Percentiles rank a stretch among this genome's conserved stretches.
Evolutionary conservation across 1,140 invertebrate genomes (phyloP).

Genomic region (Drosophila nasuta): DNA sequence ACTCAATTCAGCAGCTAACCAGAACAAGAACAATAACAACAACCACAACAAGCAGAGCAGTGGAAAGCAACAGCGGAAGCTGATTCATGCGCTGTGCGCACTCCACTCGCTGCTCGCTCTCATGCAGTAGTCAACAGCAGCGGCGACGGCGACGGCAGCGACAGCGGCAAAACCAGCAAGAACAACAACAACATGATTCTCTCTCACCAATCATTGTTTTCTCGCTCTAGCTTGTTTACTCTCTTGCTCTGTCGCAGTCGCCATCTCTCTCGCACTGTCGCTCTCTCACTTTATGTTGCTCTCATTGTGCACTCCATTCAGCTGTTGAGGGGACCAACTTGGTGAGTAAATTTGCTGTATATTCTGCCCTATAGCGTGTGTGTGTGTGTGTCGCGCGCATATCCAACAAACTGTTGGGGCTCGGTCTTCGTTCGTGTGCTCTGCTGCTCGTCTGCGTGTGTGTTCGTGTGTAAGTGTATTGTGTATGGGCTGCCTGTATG

Average conservation of each 20-base stretch:
- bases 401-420: slow-evolving; percentile 55
- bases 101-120: slow-evolving; percentile 39
- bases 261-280: slow-evolving; percentile 9
- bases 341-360: slow-evolving; percentile 47
- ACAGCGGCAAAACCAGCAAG: slow-evolving; percentile 13
- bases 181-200: slow-evolving; percentile 3
- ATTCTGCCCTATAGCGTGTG: neutral
- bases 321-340: slow-evolving; percentile 43
- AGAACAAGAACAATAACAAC: slow-evolving; percentile 36
- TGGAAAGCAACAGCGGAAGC: slow-evolving; percentile 65
- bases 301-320: slow-evolving; percentile 39
- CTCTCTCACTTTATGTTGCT: slow-evolving; percentile 7
- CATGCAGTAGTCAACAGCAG: slow-evolving; percentile 2
- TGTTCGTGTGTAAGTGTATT: neutral
- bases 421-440: slow-evolving; percentile 39
- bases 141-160: neutral
- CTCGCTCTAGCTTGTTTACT: slow-evolving; percentile 38
- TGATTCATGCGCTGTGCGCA: slow-evolving; percentile 68
- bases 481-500: neutral
- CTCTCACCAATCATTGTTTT: slow-evolving; percentile 7
- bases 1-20: slow-evolving; percentile 39
- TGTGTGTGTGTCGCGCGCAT: slow-evolving; percentile 28
- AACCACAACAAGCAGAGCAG: slow-evolving; percentile 33
- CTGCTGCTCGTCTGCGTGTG: neutral
- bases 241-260: neutral